Base-by-base conservation (phyloP, 2,797 vertebrate species). In the Lagodon rhomboides region DNA sequence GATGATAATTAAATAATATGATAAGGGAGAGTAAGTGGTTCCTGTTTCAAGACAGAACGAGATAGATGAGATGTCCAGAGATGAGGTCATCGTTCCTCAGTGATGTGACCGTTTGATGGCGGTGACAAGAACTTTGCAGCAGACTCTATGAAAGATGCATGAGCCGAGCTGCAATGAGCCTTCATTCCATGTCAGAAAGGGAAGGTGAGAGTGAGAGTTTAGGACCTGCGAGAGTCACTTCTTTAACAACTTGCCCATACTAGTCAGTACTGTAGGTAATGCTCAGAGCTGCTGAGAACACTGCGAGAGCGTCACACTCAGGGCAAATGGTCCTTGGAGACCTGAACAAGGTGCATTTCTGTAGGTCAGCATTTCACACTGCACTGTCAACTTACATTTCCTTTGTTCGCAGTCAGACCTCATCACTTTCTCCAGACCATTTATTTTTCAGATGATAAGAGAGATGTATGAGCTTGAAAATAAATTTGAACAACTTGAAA, bases 101-200 rank as follows among this genome's bases (percentile, higher is more conserved):
- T 56, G 63, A 58, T 70, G 43, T 70, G 61, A 73, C 66, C 77
- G 63, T 51, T 75, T 72, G 75, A 80, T 77, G 25, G 59, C 75
- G 77, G 73, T 84, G 82, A 84, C 38, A 67, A 84, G 59, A 89
- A 68, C 75, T 74, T 82, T 77, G 30, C 76, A 16, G 77, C 68
- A 53, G 66, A 79, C 62, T 60, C 61, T 51, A 86, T 92, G 77
- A 93, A 93, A 88, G 72, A 89, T 90, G 67, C 82, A 90, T 88
- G 86, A 91, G 81, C 53, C 5, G 10, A 66, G 74, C 75, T 84
- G 71, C 55, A 66, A 47, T 43, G 76, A 72, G 68, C 41, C 62
- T 78, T 20, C 60, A 47, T 65, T 78, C 44, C 60, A 53, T 75
- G 74, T 87, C 78, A 75, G 59, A 53, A 70, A 79, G 50, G 50